Percentiles rank a stretch among this genome's conserved stretches.
Conservation (phyloP, 2,888 invertebrate species). For the Mesorhabditis belari region DNA sequence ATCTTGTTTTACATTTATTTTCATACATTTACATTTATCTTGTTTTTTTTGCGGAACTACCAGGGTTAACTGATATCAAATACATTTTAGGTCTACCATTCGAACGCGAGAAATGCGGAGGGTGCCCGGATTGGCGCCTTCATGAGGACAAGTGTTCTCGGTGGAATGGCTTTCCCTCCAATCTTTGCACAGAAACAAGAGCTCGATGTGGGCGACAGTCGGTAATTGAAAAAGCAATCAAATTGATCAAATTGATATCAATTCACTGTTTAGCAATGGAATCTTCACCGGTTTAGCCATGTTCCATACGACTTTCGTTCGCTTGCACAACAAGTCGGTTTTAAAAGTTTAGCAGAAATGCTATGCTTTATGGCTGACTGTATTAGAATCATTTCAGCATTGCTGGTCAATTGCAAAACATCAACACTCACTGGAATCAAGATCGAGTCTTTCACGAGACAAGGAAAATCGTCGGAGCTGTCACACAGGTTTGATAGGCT, state of each 20-base stretch:
- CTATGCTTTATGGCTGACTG: not conserved
- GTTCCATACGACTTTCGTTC: slow-evolving; percentile 66
- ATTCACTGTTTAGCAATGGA: not conserved
- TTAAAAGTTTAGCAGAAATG: too few relatives aligned
- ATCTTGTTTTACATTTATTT: too few relatives aligned
- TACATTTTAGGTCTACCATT: not conserved
- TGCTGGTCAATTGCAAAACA: slow-evolving; percentile 37
- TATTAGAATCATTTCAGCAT: slow-evolving; percentile 23
- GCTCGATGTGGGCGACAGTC: not conserved
- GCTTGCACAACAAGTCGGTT: slow-evolving; percentile 83
- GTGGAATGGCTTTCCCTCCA: not conserved
- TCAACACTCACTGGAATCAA: slow-evolving; percentile 50
- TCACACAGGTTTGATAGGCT: slow-evolving; percentile 26
- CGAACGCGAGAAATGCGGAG: not conserved
- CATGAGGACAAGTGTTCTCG: not conserved
- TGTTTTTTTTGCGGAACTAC: not conserved
- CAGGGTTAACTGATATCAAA: not conserved
- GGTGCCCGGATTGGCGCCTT: not conserved
- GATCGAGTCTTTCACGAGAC: slow-evolving; percentile 53
- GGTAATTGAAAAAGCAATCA: not conserved
- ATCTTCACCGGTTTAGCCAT: slow-evolving; percentile 57
- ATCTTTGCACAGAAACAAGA: not conserved
- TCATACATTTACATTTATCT: too few relatives aligned
- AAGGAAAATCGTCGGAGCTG: slow-evolving; percentile 54
- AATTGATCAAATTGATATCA: not conserved